These are phyloP conservation scores for Meta bourneti DNA, from an alignment of 2,888 invertebrate species.

Conservation along the genomic window DNA sequence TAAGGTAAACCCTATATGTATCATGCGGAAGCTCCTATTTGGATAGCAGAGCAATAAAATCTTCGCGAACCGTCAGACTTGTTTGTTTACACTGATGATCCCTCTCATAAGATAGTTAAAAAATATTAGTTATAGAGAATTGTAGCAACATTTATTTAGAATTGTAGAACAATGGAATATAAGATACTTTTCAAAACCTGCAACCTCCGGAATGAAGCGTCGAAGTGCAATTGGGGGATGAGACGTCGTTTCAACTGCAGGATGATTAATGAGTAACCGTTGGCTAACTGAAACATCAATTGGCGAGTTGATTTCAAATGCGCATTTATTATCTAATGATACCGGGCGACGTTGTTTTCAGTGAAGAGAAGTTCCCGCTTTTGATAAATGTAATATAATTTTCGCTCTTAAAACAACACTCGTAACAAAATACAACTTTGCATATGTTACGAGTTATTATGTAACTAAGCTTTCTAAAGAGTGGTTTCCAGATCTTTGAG, in stretches of 20 bases:
- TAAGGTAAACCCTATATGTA: too few relatives aligned
- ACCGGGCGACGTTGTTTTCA: background rate
- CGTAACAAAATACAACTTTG: background rate
- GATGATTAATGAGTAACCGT: background rate
- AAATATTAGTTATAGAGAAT: too few relatives aligned
- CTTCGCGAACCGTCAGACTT: too few relatives aligned
- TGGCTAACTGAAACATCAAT: background rate
- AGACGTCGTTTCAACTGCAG: background rate
- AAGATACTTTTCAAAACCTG: too few relatives aligned
- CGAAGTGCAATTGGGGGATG: background rate
- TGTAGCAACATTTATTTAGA: too few relatives aligned
- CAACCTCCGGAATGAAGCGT: too few relatives aligned
- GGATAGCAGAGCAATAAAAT: too few relatives aligned
- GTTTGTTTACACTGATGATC: too few relatives aligned
- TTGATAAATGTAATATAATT: background rate
- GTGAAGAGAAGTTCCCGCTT: background rate
- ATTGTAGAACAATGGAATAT: too few relatives aligned
- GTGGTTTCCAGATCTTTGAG: too few relatives aligned
- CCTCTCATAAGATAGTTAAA: too few relatives aligned
- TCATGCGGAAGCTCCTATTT: too few relatives aligned
- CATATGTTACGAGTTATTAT: background rate
- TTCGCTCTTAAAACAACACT: background rate
- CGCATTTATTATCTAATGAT: background rate
- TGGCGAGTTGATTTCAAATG: background rate
- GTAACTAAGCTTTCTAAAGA: background rate